Evolutionary conservation across 2,888 invertebrate genomes (phyloP).

Genomic region (Lithophane socia): DNA sequence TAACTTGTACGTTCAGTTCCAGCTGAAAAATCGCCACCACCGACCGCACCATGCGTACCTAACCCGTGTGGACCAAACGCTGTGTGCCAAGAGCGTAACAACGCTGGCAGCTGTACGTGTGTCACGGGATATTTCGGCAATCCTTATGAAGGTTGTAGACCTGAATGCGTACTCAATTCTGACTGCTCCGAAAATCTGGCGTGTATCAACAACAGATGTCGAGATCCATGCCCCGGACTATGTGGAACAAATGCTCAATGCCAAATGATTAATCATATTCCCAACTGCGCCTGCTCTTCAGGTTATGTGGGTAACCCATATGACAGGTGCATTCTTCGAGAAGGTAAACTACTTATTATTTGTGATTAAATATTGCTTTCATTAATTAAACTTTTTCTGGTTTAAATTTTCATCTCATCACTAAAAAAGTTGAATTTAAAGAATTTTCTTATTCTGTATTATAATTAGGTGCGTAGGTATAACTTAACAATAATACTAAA

Average conservation of each 20-base stretch:
- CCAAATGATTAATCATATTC: slow-evolving; percentile 93
- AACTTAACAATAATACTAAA: background rate
- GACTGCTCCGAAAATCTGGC: slow-evolving; percentile 92
- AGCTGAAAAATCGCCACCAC: slow-evolving; percentile 71
- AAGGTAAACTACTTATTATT: slow-evolving; percentile 74
- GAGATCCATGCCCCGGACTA: slow-evolving; percentile 93
- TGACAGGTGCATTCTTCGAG: slow-evolving; percentile 79
- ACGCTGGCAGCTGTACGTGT: slow-evolving; percentile 93
- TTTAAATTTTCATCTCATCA: background rate
- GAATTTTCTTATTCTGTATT: background rate
- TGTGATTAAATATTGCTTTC: background rate
- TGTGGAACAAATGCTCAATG: slow-evolving; percentile 95
- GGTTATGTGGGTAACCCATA: slow-evolving; percentile 94
- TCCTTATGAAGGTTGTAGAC: slow-evolving; percentile 93
- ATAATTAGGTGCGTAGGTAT: background rate
- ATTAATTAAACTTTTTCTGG: background rate
- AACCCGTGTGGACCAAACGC: slow-evolving; percentile 93
- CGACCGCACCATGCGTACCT: slow-evolving; percentile 89
- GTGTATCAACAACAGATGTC: slow-evolving; percentile 92
- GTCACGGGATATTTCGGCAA: slow-evolving; percentile 92
- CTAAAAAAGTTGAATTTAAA: background rate
- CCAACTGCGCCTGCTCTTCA: slow-evolving; percentile 93
- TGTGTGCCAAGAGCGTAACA: slow-evolving; percentile 92
- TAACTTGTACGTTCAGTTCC: slow-evolving; percentile 55
- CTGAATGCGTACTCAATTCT: slow-evolving; percentile 93